Percentiles rank a stretch among this genome's conserved stretches.
Evolutionary conservation across 2,113 vertebrate genomes (phyloP).

Genomic region (Crotalus tigris): DNA sequence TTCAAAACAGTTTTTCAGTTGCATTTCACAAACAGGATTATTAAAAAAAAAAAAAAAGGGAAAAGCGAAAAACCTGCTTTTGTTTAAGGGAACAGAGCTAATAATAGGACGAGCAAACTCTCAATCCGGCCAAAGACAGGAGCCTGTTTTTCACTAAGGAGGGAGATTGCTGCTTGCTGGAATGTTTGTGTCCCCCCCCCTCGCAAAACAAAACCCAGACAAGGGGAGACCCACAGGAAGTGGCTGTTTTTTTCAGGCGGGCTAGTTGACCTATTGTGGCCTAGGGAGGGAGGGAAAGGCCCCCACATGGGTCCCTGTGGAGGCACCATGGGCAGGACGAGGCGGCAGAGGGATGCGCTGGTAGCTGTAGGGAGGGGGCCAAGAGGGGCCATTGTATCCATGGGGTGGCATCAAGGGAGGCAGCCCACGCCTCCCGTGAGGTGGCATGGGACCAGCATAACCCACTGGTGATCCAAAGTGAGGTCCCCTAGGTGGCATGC

Average conservation of each 20-base stretch:
- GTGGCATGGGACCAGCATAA: constrained; percentile 84
- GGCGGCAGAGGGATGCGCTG: constrained; percentile 89
- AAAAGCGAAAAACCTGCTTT: rapidly evolving
- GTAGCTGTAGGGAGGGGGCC: constrained; percentile 88
- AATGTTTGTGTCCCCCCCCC: rapidly evolving
- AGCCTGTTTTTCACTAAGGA: background rate
- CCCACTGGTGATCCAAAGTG: constrained; percentile 91
- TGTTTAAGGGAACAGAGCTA: background rate
- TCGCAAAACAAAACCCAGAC: background rate
- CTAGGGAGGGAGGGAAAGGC: constrained; percentile 74
- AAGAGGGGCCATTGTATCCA: constrained; percentile 85
- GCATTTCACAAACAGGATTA: background rate
- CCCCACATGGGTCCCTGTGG: constrained; percentile 81
- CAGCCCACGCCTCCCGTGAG: constrained; percentile 88
- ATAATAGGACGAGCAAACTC: rapidly evolving
- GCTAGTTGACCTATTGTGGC: rapidly evolving
- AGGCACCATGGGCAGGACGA: constrained; percentile 76
- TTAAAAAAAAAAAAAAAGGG: background rate
- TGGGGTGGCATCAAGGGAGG: constrained; percentile 93
- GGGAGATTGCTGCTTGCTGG: rapidly evolving
- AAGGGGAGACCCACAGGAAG: rapidly evolving
- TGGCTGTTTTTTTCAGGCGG: background rate
- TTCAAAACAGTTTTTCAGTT: background rate
- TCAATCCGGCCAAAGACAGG: background rate
- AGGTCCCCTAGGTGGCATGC: constrained; percentile 88